These are phyloP conservation scores for Eospalax fontanierii DNA, from an alignment of 2,797 vertebrate genomes.

Conservation along the genomic window DNA sequence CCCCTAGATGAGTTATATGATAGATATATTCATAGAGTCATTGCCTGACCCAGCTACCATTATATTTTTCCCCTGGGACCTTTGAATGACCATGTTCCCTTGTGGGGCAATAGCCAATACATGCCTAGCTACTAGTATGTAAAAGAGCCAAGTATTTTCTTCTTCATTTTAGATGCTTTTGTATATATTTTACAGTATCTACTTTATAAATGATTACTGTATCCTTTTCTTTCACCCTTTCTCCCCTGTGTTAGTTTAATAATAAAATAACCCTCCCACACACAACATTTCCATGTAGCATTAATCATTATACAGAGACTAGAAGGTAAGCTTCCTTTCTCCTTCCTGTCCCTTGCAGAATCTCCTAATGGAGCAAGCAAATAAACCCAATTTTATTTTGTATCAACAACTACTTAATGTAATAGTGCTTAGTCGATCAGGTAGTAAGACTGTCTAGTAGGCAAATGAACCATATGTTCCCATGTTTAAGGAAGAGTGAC, in stretches of 20 bases:
- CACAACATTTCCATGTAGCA: background rate
- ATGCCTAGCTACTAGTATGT: background rate
- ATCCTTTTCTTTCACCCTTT: conserved; percentile 9
- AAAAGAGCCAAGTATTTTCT: background rate
- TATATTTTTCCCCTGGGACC: background rate
- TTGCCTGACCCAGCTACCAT: background rate
- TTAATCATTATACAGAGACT: background rate
- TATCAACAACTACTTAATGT: conserved; percentile 78
- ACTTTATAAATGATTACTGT: background rate
- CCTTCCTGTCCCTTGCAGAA: conserved; percentile 62
- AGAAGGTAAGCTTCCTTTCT: background rate
- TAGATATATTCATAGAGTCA: background rate
- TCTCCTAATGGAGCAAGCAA: conserved; percentile 74
- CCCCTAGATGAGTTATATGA: background rate
- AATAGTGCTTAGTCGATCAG: conserved; percentile 81
- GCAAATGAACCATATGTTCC: conserved; percentile 86
- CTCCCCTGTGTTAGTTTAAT: conserved; percentile 44
- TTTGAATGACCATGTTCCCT: background rate
- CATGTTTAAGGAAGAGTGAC: conserved; percentile 74
- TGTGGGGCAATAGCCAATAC: background rate
- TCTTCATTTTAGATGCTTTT: background rate
- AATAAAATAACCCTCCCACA: conserved; percentile 23
- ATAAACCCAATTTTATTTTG: conserved; percentile 82
- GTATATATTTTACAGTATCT: background rate
- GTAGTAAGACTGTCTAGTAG: conserved; percentile 73